Conservation (phyloP, 2,113 vertebrate species). For the Tragelaphus scriptus region DNA sequence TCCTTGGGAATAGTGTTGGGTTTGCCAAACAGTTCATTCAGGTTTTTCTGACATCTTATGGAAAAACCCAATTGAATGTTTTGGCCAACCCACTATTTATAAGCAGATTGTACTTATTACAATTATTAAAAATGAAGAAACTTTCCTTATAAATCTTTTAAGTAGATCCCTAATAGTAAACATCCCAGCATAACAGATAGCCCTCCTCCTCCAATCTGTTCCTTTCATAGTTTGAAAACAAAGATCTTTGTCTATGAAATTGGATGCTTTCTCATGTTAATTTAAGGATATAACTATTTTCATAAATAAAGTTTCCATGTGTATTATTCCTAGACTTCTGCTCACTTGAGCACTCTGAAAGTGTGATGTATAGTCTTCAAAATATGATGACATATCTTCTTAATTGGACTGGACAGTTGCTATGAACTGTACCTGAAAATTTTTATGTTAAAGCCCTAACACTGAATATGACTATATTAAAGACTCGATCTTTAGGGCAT, state of each 20-base stretch:
- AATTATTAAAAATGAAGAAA: not conserved
- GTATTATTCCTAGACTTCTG: not conserved
- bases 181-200: not conserved
- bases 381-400: slow-evolving; percentile 17
- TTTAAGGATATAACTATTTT: slow-evolving; percentile 25
- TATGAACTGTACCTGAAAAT: not conserved
- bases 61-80: not conserved
- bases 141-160: not conserved
- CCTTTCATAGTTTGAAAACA: slow-evolving; percentile 20
- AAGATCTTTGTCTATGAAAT: not conserved
- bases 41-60: not conserved
- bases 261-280: not conserved
- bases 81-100: not conserved
- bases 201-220: not conserved
- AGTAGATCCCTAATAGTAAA: not conserved
- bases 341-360: slow-evolving; percentile 40
- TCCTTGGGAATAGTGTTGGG: not conserved
- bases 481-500: not conserved
- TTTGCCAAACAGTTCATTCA: not conserved
- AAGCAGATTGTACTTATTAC: not conserved
- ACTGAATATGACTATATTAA: not conserved
- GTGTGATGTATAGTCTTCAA: not conserved
- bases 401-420: slow-evolving; percentile 41
- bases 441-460: not conserved
- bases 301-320: not conserved